Conservation (phyloP, 2,113 vertebrate species). For the Tapirus terrestris region DNA sequence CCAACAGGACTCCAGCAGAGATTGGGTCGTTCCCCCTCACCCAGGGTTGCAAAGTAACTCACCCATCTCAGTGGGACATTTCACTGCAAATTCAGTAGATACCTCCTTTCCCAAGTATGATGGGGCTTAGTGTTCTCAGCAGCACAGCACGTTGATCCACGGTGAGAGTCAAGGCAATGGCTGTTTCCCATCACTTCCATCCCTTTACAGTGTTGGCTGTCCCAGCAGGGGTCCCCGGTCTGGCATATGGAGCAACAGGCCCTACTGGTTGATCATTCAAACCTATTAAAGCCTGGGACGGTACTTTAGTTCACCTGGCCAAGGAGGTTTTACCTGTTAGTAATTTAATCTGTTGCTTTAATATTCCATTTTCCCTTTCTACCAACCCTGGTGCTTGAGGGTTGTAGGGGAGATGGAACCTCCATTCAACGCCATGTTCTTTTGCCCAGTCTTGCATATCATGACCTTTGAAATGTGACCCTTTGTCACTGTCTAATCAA, state of each 20-base stretch:
- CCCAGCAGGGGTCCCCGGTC: not conserved
- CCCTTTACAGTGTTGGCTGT: not conserved
- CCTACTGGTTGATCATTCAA: not conserved
- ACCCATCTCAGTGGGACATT: not conserved
- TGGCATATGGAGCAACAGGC: not conserved
- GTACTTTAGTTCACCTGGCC: too few species aligned
- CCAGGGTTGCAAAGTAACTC: not conserved
- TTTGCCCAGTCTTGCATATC: too few species aligned
- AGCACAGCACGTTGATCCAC: not conserved
- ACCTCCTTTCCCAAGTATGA: not conserved
- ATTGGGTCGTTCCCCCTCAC: not conserved
- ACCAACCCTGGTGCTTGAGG: too few species aligned
- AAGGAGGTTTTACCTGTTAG: too few species aligned
- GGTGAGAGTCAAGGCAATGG: not conserved
- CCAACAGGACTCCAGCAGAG: not conserved
- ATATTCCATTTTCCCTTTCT: too few species aligned
- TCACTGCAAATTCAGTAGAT: not conserved
- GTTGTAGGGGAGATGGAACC: too few species aligned
- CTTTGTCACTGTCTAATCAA: too few species aligned
- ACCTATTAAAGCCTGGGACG: not conserved
- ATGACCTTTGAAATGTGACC: too few species aligned
- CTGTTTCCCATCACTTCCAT: not conserved
- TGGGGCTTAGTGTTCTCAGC: not conserved
- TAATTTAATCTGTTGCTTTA: too few species aligned
- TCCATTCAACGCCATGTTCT: too few species aligned